These are phyloP conservation scores for Halictus quadricinctus DNA, from an alignment of 2,888 invertebrate genomes.

Conservation along the genomic window DNA sequence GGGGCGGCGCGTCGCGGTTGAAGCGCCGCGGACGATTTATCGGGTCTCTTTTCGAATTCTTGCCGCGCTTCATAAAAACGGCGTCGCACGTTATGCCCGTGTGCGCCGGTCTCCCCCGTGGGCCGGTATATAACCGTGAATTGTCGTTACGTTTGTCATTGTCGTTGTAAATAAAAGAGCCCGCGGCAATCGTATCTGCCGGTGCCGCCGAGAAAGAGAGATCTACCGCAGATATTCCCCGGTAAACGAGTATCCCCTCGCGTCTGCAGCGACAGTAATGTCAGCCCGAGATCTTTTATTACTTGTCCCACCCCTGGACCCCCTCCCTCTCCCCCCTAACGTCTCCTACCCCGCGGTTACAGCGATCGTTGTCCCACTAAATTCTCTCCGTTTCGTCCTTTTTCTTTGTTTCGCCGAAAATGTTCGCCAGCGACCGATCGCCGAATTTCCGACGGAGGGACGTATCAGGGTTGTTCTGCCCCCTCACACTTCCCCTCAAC, in stretches of 20 bases:
- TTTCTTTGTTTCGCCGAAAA: constrained; percentile 18
- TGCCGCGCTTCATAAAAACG: constrained; percentile 73
- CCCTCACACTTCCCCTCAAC: not conserved
- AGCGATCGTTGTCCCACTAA: constrained; percentile 18
- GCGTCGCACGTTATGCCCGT: constrained; percentile 62
- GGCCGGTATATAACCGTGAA: constrained; percentile 64
- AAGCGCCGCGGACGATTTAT: constrained; percentile 65
- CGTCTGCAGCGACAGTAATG: constrained; percentile 69
- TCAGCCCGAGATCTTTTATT: constrained; percentile 65
- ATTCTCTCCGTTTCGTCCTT: constrained; percentile 14
- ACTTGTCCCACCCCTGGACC: constrained; percentile 19
- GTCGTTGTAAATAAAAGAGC: constrained; percentile 71
- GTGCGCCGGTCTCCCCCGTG: constrained; percentile 28
- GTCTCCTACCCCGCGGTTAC: not conserved
- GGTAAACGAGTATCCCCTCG: constrained; percentile 69
- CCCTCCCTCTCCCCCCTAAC: not conserved
- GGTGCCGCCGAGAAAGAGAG: constrained; percentile 62
- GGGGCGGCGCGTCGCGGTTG: constrained; percentile 33
- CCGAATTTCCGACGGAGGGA: not conserved
- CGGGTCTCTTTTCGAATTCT: constrained; percentile 72
- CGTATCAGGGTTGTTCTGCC: not conserved
- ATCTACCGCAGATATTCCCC: constrained; percentile 69
- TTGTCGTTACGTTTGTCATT: constrained; percentile 74
- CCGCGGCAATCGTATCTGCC: constrained; percentile 59
- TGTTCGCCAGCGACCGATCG: not conserved